Base-by-base conservation (phyloP, 2,797 vertebrate species). In the Poeciliopsis turneri region DNA sequence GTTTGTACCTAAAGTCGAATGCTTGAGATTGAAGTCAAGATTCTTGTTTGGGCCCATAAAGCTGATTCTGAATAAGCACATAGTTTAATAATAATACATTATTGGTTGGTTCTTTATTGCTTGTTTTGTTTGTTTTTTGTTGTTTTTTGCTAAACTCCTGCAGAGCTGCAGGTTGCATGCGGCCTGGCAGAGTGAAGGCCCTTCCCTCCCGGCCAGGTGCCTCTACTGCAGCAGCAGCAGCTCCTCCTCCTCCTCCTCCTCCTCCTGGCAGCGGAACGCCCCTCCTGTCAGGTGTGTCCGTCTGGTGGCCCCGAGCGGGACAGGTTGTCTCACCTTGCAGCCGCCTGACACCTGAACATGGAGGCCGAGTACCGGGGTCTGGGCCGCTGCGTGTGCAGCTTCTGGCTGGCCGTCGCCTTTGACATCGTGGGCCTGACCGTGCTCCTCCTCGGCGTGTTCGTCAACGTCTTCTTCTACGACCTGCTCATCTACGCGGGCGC, bases 401-500 rank as follows among this genome's bases (percentile, higher is more conserved):
- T 98, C 82, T 98, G 97, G 97, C 93, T 98, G 76, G 97, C 97
- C 0, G 95, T 98, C 6, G 89, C 88, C 72, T 98, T 98, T 89
- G 97, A 97, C 93, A 78, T 91, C 0, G 76, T 95, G 83, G 98
- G 98, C 0, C 77, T 96, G 73, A 57, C 87, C 0, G 89, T 97
- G 5, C 92, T 99, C 11, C 91, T 98, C 33, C 36, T 94, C 0
- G 97, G 98, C 0, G 96, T 97, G 25, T 97, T 98, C 46, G 93
- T 86, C 0, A 89, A 95, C 86, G 87, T 97, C 0, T 94, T 94
- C 46, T 98, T 97, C 92, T 96, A 96, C 36, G 98, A 98, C 92
- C 88, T 98, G 89, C 95, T 98, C 41, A 97, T 99, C 84, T 99
- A 98, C 87, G 95, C 96, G 43, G 98, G 98, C 33, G 95, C 97